Evolutionary conservation across 1,140 invertebrate species (phyloP).

Genomic region (Sinonovacula constricta): DNA sequence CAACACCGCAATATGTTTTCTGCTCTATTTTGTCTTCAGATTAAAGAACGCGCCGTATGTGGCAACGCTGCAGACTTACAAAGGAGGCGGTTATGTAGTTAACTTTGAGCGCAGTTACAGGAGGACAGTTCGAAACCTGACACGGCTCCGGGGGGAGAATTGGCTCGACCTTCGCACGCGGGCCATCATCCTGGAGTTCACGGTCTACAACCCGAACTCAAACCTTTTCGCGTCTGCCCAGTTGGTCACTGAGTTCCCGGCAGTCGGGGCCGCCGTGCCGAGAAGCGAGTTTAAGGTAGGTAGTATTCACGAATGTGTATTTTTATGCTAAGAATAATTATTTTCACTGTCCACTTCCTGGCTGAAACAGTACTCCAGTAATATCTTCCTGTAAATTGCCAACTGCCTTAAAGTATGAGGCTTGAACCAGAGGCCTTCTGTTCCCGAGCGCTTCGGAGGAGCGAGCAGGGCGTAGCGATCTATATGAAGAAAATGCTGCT

Average conservation of each 20-base stretch:
- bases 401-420: too few species aligned
- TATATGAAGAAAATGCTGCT: too few species aligned
- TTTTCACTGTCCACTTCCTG: too few species aligned
- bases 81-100: conserved; percentile 76
- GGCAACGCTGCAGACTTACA: conserved; percentile 73
- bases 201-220: conserved; percentile 80
- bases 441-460: too few species aligned
- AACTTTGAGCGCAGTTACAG: conserved; percentile 62
- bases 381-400: too few species aligned
- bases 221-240: conserved; percentile 75
- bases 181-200: conserved; percentile 81
- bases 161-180: conserved; percentile 81
- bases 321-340: too few species aligned
- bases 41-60: conserved; percentile 74
- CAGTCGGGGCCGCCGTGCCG: conserved; percentile 65
- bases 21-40: too few species aligned
- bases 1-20: too few species aligned
- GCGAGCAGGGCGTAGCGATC: too few species aligned
- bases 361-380: too few species aligned
- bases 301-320: background rate
- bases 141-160: conserved; percentile 55
- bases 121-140: conserved; percentile 58
- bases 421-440: too few species aligned
- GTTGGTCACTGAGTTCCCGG: conserved; percentile 68
- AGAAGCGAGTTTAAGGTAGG: conserved; percentile 75